Base-by-base conservation (phyloP, 2,888 invertebrate genomes). In the Heliconius charithonia region DNA sequence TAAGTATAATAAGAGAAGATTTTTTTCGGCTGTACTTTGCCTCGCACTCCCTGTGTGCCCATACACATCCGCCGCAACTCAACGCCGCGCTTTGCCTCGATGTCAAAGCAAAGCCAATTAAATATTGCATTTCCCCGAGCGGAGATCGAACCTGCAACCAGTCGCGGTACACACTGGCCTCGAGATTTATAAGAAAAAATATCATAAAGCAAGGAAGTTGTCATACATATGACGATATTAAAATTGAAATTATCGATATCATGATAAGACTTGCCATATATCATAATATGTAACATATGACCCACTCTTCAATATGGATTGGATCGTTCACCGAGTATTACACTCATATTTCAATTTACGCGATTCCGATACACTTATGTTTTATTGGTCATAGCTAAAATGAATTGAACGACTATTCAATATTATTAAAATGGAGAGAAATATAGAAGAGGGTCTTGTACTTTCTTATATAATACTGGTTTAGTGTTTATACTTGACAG, bases 321-420 rank as follows among this genome's bases (percentile, higher is more conserved):
- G 27, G 66, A 73, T 74, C 73, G 59, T 73, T 62, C 32, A 25
- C 9, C 45, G 41, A 41, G 63, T 77, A 71, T 77, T 70, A 56
- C 41, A 32, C n/a, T 75, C 81, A 71, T 66, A 75, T 79, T 73
- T 76, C 71, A 79, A 78, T 82, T 82, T 80, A 78, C 74, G 72
- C 56, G 66, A 66, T 80, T 76, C 71, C 77, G 79, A 79, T 82
- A 79, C 65, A 70, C 77, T 81, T 73, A 66, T 56, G 37, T 51
- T 80, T 78, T 79, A 80, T 75, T 71, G 63, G 22, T 63, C 63
- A 56, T 79, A 77, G 66, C 59, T 74, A 25, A 62, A 70, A 65
- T 22, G 74, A 75, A 77, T 77, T 63, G 79, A 77, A 70, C 25
- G 56, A 56, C 27, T 27, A 62, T 29, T 22, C 51, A 63, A 71